Evolutionary conservation across 2,888 invertebrate species (phyloP).

Genomic region (Trypoxylon attenuatum): DNA sequence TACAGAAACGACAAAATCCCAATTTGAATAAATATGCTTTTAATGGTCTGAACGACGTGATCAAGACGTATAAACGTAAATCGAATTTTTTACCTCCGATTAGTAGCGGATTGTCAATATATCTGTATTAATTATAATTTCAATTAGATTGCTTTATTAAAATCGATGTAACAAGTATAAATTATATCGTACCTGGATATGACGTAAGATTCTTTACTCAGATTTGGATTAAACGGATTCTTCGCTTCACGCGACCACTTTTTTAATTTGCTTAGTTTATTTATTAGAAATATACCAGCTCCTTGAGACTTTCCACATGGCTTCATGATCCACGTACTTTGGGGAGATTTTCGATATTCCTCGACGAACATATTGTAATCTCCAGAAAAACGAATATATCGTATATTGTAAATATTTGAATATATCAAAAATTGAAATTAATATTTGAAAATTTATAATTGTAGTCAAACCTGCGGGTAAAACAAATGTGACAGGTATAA

Average conservation of each 20-base stretch:
- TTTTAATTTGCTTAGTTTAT: slow-evolving; percentile 94
- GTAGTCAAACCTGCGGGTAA: slow-evolving; percentile 81
- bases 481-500: slow-evolving; percentile 95
- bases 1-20: slow-evolving; percentile 97
- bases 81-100: slow-evolving; percentile 98
- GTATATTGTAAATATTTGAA: not conserved
- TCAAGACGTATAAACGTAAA: slow-evolving; percentile 92
- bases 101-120: slow-evolving; percentile 94
- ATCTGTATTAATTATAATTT: slow-evolving; percentile 74
- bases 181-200: slow-evolving; percentile 83
- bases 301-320: slow-evolving; percentile 96
- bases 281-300: slow-evolving; percentile 96
- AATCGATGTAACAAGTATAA: not conserved
- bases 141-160: not conserved
- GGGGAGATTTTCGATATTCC: slow-evolving; percentile 94
- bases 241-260: slow-evolving; percentile 92
- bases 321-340: slow-evolving; percentile 98
- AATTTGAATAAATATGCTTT: slow-evolving; percentile 94
- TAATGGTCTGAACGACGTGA: slow-evolving; percentile 93
- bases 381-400: slow-evolving; percentile 14
- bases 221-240: slow-evolving; percentile 88
- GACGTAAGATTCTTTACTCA: slow-evolving; percentile 93
- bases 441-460: too few species aligned
- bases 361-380: slow-evolving; percentile 99
- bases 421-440: too few species aligned